These are phyloP conservation scores for Bubo scandiacus DNA, from an alignment of 2,113 vertebrate genomes.

Conservation along the genomic window DNA sequence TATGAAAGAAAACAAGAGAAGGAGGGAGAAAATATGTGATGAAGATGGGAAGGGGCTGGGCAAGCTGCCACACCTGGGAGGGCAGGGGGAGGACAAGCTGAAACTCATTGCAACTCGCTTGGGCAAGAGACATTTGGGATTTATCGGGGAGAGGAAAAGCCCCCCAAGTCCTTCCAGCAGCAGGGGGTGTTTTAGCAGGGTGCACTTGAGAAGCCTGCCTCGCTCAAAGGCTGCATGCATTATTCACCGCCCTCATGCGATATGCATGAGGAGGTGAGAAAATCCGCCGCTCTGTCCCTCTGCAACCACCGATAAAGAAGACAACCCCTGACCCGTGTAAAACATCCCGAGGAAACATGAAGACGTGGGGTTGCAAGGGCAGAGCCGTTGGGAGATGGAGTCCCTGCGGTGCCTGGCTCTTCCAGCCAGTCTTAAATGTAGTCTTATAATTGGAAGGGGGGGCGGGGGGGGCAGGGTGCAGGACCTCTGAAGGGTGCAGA, in stretches of 20 bases:
- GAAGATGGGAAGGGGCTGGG: not conserved
- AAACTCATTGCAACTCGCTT: fast-evolving
- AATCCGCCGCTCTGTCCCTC: not conserved
- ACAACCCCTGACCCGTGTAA: not conserved
- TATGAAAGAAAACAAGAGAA: not conserved
- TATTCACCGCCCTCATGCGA: not conserved
- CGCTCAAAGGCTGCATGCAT: not conserved
- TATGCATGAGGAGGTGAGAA: not conserved
- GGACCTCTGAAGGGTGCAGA: not conserved
- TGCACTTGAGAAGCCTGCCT: not conserved
- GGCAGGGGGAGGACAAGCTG: not conserved
- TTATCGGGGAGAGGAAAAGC: not conserved
- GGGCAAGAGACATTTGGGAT: not conserved
- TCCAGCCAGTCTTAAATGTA: fast-evolving
- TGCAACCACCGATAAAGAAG: fast-evolving
- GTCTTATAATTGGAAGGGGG: not conserved
- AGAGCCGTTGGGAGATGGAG: not conserved
- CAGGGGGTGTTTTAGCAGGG: not conserved
- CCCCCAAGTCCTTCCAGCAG: not conserved
- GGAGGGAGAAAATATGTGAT: fast-evolving
- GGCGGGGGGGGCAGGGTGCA: not conserved
- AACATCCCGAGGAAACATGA: not conserved
- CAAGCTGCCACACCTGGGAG: not conserved
- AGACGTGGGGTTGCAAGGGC: not conserved
- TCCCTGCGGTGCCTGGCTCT: not conserved